Evolutionary conservation across 2,797 vertebrate species (phyloP), one percentile per base, ranked within the genome.

Genomic region (Melanotaenia boesemani): DNA sequence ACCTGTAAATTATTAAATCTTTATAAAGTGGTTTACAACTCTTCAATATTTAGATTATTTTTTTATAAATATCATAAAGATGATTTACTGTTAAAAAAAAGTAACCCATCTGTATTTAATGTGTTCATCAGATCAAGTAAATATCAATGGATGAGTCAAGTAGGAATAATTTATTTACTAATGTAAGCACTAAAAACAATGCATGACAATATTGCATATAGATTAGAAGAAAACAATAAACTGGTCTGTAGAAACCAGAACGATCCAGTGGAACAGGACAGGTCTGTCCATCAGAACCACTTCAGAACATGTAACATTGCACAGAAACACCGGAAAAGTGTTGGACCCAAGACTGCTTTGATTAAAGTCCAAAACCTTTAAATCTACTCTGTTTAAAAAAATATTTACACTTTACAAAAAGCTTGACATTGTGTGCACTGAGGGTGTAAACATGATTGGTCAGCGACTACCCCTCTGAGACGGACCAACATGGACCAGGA

Each of bases 251-350:
- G 3, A 79, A 82, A 79, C 4, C 60, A 79, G 44, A 77, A 44
- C 3, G 24, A 55, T 15, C 30, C 26, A 6, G 34, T 73, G 61
- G 5, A 28, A 58, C 32, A 60, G 73, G 57, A 64, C 67, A 46
- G 52, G 59, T 62, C 61, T 46, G 36, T 73, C 63, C 57, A 30
- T 39, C 24, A 28, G 59, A 69, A 70, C 18, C 18, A 7, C 18
- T 10, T 54, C 56, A 76, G 73, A 62, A 72, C 79, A 62, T 65
- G 89, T 94, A 95, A 72, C 88, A 84, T 93, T 93, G 89, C 88
- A 88, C 85, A 71, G 81, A 79, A 71, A 73, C 36, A 75, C 80
- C 64, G 34, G 78, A 54, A 58, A 34, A 30, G 34, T 74, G 85
- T 81, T 87, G 71, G 67, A 86, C 76, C 79, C 73, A 37, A n/a